Conservation (phyloP, 2,888 invertebrate species). For the Chironomus riparius region DNA sequence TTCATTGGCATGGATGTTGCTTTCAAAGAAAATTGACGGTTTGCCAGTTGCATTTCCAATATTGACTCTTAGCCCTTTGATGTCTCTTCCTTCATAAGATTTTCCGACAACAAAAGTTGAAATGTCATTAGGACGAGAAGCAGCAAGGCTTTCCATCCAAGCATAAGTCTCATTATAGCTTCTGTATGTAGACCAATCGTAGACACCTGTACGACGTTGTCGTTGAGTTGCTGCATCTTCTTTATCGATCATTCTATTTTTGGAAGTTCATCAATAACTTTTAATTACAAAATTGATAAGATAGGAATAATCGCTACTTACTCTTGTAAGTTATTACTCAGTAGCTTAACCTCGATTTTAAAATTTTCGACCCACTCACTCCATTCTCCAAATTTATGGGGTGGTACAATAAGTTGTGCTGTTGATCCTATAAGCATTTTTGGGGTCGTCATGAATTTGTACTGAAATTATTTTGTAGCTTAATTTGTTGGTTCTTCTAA, state of each 20-base stretch:
- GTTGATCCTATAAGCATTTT: conserved; percentile 21
- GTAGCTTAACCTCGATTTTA: neutral
- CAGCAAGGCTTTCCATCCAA: conserved; percentile 45
- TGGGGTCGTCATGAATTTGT: neutral
- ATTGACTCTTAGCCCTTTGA: conserved; percentile 50
- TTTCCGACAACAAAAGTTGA: conserved; percentile 46
- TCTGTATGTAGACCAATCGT: conserved; percentile 36
- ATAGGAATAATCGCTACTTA: neutral
- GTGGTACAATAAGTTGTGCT: neutral
- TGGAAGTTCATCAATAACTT: conserved; percentile 29
- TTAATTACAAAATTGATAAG: neutral
- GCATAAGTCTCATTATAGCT: conserved; percentile 44
- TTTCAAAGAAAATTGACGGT: conserved; percentile 52
- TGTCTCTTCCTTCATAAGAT: conserved; percentile 51
- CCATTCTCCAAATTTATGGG: conserved; percentile 19
- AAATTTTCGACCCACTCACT: conserved; percentile 16
- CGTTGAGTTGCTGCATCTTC: neutral
- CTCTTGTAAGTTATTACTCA: conserved; percentile 8
- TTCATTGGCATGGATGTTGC: conserved; percentile 63
- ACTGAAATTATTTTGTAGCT: neutral
- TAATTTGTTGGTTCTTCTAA: too few species aligned
- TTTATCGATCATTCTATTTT: conserved; percentile 5
- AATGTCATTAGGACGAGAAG: conserved; percentile 43
- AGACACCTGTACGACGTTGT: conserved; percentile 29
- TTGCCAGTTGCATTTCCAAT: conserved; percentile 43